These are phyloP conservation scores for Lerema accius DNA, from an alignment of 1,140 invertebrate species.

Conservation along the genomic window DNA sequence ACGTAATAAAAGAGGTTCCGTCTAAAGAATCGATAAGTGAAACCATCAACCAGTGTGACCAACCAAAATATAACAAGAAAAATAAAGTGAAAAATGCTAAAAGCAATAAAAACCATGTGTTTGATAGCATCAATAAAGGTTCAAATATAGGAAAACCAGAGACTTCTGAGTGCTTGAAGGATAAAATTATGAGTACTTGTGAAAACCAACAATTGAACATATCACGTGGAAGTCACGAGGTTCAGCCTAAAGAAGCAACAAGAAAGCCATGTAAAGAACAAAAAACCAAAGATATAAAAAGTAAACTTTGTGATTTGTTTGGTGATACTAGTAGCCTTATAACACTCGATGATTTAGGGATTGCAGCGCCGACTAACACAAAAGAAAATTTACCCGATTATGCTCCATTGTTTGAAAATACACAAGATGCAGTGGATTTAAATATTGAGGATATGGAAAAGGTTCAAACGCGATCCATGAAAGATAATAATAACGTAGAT, in stretches of 20 bases:
- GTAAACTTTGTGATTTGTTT: slow-evolving; percentile 70
- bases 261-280: slow-evolving; percentile 11
- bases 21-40: slow-evolving; percentile 6
- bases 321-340: slow-evolving; percentile 73
- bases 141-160: neutral
- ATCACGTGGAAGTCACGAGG: slow-evolving; percentile 27
- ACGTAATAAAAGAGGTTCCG: neutral
- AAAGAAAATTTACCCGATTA: slow-evolving; percentile 39
- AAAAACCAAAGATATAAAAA: slow-evolving; percentile 33
- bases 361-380: slow-evolving; percentile 24
- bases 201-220: neutral
- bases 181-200: neutral
- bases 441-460: slow-evolving; percentile 40
- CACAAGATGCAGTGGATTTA: slow-evolving; percentile 61
- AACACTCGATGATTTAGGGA: slow-evolving; percentile 68
- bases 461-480: slow-evolving; percentile 1
- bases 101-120: neutral
- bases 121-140: neutral
- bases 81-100: neutral
- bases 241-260: slow-evolving; percentile 23
- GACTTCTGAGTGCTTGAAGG: neutral
- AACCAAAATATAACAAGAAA: slow-evolving; percentile 14
- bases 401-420: slow-evolving; percentile 60
- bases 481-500: slow-evolving; percentile 3
- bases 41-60: slow-evolving; percentile 7